phyloP scores from a whole-genome alignment of 2,113 vertebrate genomes.

The Silurus asotus region DNA sequence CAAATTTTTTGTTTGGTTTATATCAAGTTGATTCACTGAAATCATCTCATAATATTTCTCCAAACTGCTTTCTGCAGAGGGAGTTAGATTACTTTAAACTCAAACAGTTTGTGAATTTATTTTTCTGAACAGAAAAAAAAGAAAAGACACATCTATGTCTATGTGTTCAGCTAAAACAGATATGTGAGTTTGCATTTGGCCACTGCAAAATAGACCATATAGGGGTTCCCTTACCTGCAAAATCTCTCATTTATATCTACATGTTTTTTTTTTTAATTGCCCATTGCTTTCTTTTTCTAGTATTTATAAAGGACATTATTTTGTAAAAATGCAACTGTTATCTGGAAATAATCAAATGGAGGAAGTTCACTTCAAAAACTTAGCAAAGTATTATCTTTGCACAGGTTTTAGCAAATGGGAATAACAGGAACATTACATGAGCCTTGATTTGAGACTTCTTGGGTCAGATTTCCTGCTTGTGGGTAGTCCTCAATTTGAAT shows the following conservation, averaged over 20 bases:
- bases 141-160: background rate
- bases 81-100: background rate
- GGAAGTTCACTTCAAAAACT: conserved; percentile 23
- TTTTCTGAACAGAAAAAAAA: background rate
- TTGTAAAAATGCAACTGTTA: conserved; percentile 23
- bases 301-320: conserved; percentile 3
- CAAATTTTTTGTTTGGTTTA: conserved; percentile 23
- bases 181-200: conserved; percentile 25
- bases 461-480: conserved; percentile 39
- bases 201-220: conserved; percentile 14
- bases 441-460: conserved; percentile 38
- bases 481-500: conserved; percentile 12
- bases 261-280: conserved; percentile 5
- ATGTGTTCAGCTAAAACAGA: conserved; percentile 2
- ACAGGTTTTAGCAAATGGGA: conserved; percentile 21
- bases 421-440: conserved; percentile 21
- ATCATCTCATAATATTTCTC: background rate
- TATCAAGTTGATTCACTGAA: background rate
- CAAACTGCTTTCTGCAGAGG: background rate
- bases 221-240: background rate
- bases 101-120: background rate
- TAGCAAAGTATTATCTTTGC: conserved; percentile 22
- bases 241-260: conserved; percentile 27
- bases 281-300: conserved; percentile 26
- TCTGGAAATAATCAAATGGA: conserved; percentile 45